Evolutionary conservation across 2,113 vertebrate genomes (phyloP), one percentile per base, ranked within the genome.

Genomic region (Xiphophorus maculatus): DNA sequence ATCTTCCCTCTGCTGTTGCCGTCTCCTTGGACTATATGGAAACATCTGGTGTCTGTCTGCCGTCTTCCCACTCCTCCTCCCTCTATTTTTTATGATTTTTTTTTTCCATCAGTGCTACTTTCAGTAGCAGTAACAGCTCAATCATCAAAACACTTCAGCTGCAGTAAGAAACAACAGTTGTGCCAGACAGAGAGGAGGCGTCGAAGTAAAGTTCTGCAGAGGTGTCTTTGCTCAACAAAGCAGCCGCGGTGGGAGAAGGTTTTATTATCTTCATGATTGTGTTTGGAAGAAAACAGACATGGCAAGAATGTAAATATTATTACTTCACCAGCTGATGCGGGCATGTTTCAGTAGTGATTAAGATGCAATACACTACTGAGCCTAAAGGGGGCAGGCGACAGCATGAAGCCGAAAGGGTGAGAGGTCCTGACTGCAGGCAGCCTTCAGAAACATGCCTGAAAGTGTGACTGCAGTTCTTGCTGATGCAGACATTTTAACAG

Each of bases 21-120:
- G 73, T 48, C 58, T 73, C 67, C 22, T 67, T 61, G 81, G 77
- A 81, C 75, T 51, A 73, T 69, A 74, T 83, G 66, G 81, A 86
- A 90, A 91, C 90, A 93, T 92, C 87, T 93, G 89, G 83, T 77
- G 88, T 88, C 89, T 88, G 76, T 83, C 86, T 87, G 71, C 72
- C 40, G 69, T 82, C 81, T 76, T 54, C 33, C 73, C 65, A 2
- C 69, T 66, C 66, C 69, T 71, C 71, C 71, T 67, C 66, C 81
- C 70, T 51, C 37, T n/a, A n/a, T 68, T 19, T 73, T 5, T 68
- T 54, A 42, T 69, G 63, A 13, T 64, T 10, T 63, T 6, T 77
- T 69, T 54, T 68, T 54, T 35, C 32, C 28, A 5, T 80, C 76
- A 80, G 74, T 58, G 76, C 69, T 87, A 87, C 84, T 78, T 80